Base-by-base conservation (phyloP, 2,113 vertebrate genomes). In the Pelobates fuscus region DNA sequence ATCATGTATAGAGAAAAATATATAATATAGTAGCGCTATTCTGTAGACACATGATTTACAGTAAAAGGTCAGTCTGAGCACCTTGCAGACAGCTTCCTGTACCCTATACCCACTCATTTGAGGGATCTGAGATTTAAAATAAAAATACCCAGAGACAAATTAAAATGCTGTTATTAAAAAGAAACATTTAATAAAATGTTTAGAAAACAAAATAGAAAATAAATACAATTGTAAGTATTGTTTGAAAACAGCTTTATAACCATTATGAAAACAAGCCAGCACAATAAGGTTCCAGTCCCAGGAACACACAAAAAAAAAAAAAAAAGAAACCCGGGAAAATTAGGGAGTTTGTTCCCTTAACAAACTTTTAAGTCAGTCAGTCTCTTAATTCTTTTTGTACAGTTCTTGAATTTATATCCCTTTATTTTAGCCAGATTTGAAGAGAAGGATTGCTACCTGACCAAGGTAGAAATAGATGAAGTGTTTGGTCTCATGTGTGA, bases 401-500 rank as follows among this genome's bases (percentile, higher is more conserved):
- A 89, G 83, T 88, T 85, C 88, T 78, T 84, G 78, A 69, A 81
- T 73, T 76, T 77, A 82, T 72, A 85, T 81, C 86, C 78, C 67
- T 49, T 0, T 27, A 79, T 64, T 84, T 84, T 92, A 99, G 69
- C 96, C 97, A 43, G 96, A 99, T 87, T 99, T 98, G 86, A 99
- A 99, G 26, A 98, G 93, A 83, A 99, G 92, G 82, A 98, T 98
- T 84, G 96, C 96, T 2, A 99, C 97, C 83, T 99, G 96, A 86
- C 97, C 97, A 87, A 99, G 90, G 91, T 98, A 99, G 92, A 98
- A 99, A 88, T 98, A 99, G 87, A 99, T 99, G 92, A 99, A 99
- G 88, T 98, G 96, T 85, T 99, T 99, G 81, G 95, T 98, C 90
- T 98, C 95, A 3, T 98, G 97, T 80, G 96, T 99, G 87, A 99